These are phyloP conservation scores for Megaptera novaeangliae DNA, from an alignment of 2,113 vertebrate genomes.

Conservation along the genomic window DNA sequence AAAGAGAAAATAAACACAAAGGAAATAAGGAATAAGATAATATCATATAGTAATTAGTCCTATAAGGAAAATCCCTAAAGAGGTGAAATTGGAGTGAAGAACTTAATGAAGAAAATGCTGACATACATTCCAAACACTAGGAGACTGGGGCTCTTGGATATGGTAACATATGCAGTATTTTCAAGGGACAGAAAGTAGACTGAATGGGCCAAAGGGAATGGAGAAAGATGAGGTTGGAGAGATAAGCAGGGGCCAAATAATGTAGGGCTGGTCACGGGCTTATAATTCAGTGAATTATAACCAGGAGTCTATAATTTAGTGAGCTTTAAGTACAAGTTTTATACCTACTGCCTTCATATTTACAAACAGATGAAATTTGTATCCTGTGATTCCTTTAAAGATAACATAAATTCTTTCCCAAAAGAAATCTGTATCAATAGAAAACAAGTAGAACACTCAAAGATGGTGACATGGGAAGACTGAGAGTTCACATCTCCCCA, in stretches of 20 bases:
- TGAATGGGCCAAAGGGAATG: neutral
- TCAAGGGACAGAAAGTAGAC: neutral
- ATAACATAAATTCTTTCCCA: neutral
- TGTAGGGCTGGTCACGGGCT: too few relatives aligned
- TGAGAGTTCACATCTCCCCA: too few relatives aligned
- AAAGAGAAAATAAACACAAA: slow-evolving; percentile 1
- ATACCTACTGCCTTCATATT: neutral
- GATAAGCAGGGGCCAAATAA: neutral
- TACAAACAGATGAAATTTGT: neutral
- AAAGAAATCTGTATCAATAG: neutral
- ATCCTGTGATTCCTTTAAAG: neutral
- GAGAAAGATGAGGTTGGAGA: neutral
- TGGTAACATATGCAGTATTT: neutral
- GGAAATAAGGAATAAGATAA: neutral
- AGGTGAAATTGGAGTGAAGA: neutral
- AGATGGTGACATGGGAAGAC: too few relatives aligned
- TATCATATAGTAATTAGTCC: neutral
- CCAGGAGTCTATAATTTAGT: neutral
- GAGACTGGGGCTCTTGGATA: neutral
- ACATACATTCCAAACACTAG: neutral
- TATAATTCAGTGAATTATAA: neutral
- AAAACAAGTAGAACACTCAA: neutral
- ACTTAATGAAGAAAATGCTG: neutral
- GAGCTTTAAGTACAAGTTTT: neutral
- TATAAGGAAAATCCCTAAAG: neutral